A percentile compares a stretch with the other conserved stretches of the same genome.
phyloP scores from a whole-genome alignment of 2,113 vertebrate species.

The Alligator mississippiensis region DNA sequence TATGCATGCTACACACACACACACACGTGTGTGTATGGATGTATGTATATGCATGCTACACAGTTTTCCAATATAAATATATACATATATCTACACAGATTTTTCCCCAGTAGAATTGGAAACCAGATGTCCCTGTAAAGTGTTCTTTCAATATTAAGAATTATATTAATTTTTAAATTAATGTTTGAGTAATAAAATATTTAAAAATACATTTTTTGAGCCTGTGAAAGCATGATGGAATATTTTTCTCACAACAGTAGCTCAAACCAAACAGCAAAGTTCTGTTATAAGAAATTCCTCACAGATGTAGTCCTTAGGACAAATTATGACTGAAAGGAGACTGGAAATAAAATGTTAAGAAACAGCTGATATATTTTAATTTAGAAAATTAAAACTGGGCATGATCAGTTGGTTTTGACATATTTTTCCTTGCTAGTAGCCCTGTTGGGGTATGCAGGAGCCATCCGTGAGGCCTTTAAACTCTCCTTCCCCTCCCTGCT shows the following conservation, averaged over 20 bases:
- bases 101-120: neutral
- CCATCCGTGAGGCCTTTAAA: neutral
- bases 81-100: neutral
- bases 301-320: conserved; percentile 56
- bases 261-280: conserved; percentile 45
- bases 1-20: neutral
- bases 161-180: neutral
- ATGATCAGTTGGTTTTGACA: conserved; percentile 1
- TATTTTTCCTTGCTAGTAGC: conserved; percentile 43
- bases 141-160: neutral
- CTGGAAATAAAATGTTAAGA: conserved; percentile 64
- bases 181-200: conserved; percentile 42
- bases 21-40: neutral
- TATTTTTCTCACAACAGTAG: conserved; percentile 65
- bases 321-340: conserved; percentile 58
- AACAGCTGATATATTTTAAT: conserved; percentile 61
- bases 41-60: neutral
- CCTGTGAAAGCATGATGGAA: neutral
- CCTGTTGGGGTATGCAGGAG: neutral
- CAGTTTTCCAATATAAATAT: no score
- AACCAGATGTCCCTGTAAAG: neutral
- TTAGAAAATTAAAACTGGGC: conserved; percentile 49
- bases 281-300: conserved; percentile 54
- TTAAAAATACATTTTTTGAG: neutral
- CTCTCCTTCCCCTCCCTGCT: neutral